Percentiles rank a stretch among this genome's conserved stretches.
Evolutionary conservation across 2,113 vertebrate species (phyloP).

Genomic region (Daubentonia madagascariensis): DNA sequence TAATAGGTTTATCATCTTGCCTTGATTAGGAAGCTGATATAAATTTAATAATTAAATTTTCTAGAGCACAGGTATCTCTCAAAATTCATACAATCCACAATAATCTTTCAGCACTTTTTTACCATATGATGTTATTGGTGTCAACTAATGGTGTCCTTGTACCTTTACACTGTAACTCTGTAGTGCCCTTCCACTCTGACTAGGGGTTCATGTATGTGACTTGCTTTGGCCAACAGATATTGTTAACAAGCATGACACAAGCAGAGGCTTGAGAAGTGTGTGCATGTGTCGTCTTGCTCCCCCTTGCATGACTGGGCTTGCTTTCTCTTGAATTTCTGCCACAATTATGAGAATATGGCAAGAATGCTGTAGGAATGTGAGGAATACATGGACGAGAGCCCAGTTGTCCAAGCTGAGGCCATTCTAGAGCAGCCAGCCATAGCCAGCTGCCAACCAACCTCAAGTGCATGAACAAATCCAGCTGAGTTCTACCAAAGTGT

Average conservation of each 20-base stretch:
- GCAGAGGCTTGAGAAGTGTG: not conserved
- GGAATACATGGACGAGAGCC: not conserved
- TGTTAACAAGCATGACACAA: not conserved
- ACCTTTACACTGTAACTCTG: not conserved
- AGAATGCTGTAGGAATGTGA: not conserved
- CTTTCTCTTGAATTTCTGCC: not conserved
- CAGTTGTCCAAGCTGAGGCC: not conserved
- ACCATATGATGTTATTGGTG: not conserved
- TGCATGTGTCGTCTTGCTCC: not conserved
- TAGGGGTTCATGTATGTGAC: not conserved
- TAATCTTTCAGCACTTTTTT: not conserved
- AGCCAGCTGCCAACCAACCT: not conserved
- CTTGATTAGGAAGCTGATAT: not conserved
- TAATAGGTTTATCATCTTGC: not conserved
- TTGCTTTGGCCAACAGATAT: not conserved
- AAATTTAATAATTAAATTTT: not conserved
- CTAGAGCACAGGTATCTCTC: not conserved
- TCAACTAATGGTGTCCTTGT: not conserved
- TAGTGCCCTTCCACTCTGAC: not conserved
- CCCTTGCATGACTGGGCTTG: not conserved
- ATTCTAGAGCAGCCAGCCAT: not conserved
- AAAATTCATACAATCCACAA: not conserved
- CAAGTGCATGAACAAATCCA: not conserved
- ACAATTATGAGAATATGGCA: not conserved
- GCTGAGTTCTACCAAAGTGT: not conserved